A percentile compares a stretch with the other conserved stretches of the same genome.
Evolutionary conservation across 1,140 invertebrate species (phyloP).

Genomic region (Kradibia gibbosae): DNA sequence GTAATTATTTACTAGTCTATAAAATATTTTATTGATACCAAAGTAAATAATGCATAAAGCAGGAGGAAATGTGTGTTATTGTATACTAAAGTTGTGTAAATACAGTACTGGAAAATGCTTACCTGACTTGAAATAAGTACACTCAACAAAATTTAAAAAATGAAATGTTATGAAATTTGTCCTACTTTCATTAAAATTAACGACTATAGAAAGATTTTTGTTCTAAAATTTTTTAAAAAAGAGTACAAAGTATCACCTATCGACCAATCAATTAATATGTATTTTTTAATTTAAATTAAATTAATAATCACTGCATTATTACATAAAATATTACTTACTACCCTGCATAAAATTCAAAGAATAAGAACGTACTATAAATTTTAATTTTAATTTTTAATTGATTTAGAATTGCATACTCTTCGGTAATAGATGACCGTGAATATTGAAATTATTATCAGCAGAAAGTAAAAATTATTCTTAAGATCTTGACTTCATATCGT

Average conservation of each 20-base stretch:
- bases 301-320: background rate
- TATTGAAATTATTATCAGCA: no score
- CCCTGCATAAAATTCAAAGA: no score
- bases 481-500: background rate
- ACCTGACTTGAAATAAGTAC: background rate
- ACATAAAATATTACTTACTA: no score
- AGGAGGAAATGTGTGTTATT: slow-evolving; percentile 3
- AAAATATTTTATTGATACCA: background rate
- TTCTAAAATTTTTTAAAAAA: background rate
- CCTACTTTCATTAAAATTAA: background rate
- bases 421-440: no score
- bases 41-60: background rate
- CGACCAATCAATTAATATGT: background rate
- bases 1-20: slow-evolving; percentile 21
- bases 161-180: background rate
- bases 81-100: background rate
- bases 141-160: background rate
- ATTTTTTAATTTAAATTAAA: background rate
- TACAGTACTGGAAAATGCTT: background rate
- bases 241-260: no score
- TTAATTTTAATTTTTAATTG: background rate
- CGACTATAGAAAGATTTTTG: background rate
- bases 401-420: no score
- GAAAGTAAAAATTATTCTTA: no score
- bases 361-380: no score